Evolutionary conservation across 2,797 vertebrate species (phyloP), one percentile per base, ranked within the genome.

Genomic region (Xenopus petersii): DNA sequence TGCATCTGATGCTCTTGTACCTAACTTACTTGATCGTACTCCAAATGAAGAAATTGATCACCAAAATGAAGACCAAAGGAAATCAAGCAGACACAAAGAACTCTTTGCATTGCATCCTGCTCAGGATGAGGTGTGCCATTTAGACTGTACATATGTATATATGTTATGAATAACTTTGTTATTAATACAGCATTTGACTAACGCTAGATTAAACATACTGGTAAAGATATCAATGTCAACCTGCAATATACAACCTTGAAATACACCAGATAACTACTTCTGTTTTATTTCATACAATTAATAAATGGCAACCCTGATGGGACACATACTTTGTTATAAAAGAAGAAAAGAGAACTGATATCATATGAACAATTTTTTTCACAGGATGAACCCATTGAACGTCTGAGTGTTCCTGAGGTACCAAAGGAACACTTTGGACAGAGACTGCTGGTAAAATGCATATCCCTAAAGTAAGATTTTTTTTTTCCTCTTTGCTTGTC

Each of bases 361-460:
- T 9, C 8, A 9, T 42, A 1, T 42, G 36, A 42, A 5, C 21
- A 33, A 21, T 46, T 69, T 64, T 17, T 79, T 82, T 84, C 86
- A 7, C 70, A 99, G 98, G 98, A 99, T 82, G 98, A 99, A 71
- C 95, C 97, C 1, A 96, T 99, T 74, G 98, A 99, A 85, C 93
- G 97, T 66, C 96, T 98, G 70, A 94, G 94, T 83, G 89, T 99
- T 82, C 97, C 98, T 70, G 98, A 99, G 79, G 93, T 98, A 82
- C 98, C 98, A 73, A 98, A 96, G 93, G 98, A 99, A 82, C 98
- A 99, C 86, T 97, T 99, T 85, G 98, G 98, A 80, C 98, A 99
- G 88, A 94, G 96, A 89, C 95, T 99, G 83, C 94, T 99, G 68
- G 97, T 99, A 84, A 99, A 99, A 88, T 99, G 98, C 84, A 94